Conservation (phyloP, 92 coral and sea anemone genomes). For the Epizoanthus rinbou region DNA sequence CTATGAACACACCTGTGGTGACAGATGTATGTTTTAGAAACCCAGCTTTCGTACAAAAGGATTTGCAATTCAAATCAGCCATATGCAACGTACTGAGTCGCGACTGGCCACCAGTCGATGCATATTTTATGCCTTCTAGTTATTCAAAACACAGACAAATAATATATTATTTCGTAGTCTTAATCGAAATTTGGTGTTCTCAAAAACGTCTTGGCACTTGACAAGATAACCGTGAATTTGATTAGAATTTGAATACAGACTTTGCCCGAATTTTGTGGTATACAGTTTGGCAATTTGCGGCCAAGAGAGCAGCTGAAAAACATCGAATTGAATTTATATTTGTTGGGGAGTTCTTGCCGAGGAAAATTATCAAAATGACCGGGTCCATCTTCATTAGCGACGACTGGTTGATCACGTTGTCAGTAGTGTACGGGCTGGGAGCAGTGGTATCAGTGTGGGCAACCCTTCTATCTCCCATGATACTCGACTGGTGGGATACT, state of each 20-base stretch:
- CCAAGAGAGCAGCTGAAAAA: background rate
- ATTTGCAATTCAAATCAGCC: conserved; percentile 35
- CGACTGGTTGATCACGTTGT: conserved; percentile 97
- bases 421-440: conserved; percentile 92
- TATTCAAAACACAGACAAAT: background rate
- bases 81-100: background rate
- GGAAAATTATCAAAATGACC: conserved; percentile 44
- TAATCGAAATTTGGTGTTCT: background rate
- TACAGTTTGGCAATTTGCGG: background rate
- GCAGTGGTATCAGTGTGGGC: conserved; percentile 93
- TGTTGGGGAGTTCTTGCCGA: background rate
- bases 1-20: conserved; percentile 7
- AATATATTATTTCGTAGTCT: background rate
- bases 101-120: conserved; percentile 12
- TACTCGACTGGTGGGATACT: conserved; percentile 96
- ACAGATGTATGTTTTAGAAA: conserved; percentile 11
- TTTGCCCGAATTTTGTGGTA: background rate
- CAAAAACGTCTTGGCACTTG: background rate
- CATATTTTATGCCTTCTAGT: conserved; percentile 5
- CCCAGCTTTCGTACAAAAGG: conserved; percentile 10
- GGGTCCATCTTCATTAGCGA: conserved; percentile 86
- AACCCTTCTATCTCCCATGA: conserved; percentile 86
- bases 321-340: background rate
- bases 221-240: background rate
- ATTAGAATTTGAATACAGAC: background rate